A percentile compares a stretch with the other conserved stretches of the same genome.
These are phyloP conservation scores for Heliothis subflexa DNA, from an alignment of 1,140 invertebrate species.

Conservation along the genomic window DNA sequence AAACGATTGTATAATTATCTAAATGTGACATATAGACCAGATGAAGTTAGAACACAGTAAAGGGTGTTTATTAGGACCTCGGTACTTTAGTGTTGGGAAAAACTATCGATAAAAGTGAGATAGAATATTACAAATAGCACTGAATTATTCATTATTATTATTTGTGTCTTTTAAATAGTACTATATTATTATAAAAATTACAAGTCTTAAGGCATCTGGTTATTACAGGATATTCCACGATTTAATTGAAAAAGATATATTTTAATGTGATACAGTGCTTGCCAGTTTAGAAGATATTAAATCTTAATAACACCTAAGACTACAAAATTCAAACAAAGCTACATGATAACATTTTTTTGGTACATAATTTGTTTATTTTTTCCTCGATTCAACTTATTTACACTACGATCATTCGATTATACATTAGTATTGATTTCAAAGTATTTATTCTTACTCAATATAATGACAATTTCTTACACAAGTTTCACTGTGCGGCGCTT, in stretches of 20 bases:
- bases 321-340: constrained; percentile 45
- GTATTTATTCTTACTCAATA: constrained; percentile 13
- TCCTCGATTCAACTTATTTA: constrained; percentile 15
- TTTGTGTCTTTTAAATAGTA: constrained; percentile 32
- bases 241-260: constrained; percentile 5
- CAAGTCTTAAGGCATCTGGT: constrained; percentile 39
- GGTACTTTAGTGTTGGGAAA: too few relatives aligned
- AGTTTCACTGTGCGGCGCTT: neutral
- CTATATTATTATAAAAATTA: constrained; percentile 20
- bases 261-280: neutral
- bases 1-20: neutral
- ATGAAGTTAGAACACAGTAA: too few relatives aligned
- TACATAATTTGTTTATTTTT: constrained; percentile 40
- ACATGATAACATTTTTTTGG: constrained; percentile 41
- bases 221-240: neutral
- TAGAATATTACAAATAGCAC: constrained; percentile 1
- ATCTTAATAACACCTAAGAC: constrained; percentile 40
- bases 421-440: constrained; percentile 19
- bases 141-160: constrained; percentile 8
- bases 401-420: constrained; percentile 35
- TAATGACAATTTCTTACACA: neutral
- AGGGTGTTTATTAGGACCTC: too few relatives aligned
- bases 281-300: constrained; percentile 17
- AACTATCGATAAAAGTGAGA: neutral
- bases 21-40: neutral